A percentile compares a stretch with the other conserved stretches of the same genome.
Evolutionary conservation across 2,113 vertebrate genomes (phyloP).

Genomic region (Passer montanus): DNA sequence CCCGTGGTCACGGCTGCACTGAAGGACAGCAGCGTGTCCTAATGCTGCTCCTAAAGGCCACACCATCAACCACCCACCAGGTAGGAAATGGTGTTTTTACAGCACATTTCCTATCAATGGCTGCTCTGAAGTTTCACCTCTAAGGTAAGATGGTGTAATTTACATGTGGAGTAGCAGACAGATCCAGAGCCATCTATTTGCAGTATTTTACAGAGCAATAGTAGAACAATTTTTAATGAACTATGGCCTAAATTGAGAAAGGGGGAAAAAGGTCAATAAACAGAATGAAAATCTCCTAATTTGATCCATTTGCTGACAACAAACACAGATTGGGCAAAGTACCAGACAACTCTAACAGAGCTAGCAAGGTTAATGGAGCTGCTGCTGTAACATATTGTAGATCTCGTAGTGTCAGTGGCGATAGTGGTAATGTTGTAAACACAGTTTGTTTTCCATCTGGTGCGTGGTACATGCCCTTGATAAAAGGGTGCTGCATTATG

Average conservation of each 20-base stretch:
- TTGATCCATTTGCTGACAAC: slow-evolving; percentile 61
- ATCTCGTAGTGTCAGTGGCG: slow-evolving; percentile 63
- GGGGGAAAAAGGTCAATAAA: slow-evolving; percentile 45
- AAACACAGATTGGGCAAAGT: slow-evolving; percentile 64
- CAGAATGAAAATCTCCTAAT: slow-evolving; percentile 59
- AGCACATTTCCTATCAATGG: not conserved
- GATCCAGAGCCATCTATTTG: not conserved
- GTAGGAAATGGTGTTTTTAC: rapidly evolving
- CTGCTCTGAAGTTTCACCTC: not conserved
- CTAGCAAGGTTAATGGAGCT: slow-evolving; percentile 68
- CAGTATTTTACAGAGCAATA: slow-evolving; percentile 7
- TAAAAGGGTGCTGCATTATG: slow-evolving; percentile 49
- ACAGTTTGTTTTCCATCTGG: slow-evolving; percentile 71
- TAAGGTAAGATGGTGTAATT: not conserved
- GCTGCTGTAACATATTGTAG: slow-evolving; percentile 65
- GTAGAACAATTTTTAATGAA: slow-evolving; percentile 31
- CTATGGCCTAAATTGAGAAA: slow-evolving; percentile 24
- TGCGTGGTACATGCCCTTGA: slow-evolving; percentile 55
- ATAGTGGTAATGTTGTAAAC: slow-evolving; percentile 62
- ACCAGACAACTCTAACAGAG: slow-evolving; percentile 60
- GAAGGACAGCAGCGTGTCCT: not conserved
- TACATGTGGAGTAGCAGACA: not conserved
- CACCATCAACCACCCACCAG: not conserved
- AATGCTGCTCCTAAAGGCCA: not conserved
- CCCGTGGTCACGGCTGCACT: not conserved